Evolutionary conservation across 2,888 invertebrate genomes (phyloP).

Genomic region (Pyrgus malvae): DNA sequence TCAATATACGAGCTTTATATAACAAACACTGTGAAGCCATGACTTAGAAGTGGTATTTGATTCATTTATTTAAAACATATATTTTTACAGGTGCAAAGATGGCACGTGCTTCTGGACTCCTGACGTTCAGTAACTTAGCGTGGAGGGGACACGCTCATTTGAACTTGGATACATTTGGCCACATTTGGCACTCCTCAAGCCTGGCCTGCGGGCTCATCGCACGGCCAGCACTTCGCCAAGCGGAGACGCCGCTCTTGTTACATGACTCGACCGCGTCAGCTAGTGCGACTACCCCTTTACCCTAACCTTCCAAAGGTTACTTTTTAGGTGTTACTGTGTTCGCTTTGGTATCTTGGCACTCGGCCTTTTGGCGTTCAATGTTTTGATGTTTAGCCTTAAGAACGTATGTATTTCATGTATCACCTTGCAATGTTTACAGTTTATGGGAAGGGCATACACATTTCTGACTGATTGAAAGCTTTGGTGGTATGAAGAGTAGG

Average conservation of each 20-base stretch:
- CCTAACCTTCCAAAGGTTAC: constrained; percentile 6
- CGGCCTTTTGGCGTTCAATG: constrained; percentile 18
- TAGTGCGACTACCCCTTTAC: constrained; percentile 7
- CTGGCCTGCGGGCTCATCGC: constrained; percentile 9
- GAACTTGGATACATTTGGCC: constrained; percentile 37
- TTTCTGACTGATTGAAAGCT: constrained; percentile 49
- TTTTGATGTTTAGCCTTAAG: constrained; percentile 22
- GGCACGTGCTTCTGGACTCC: constrained; percentile 94
- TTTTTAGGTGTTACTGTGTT: constrained; percentile 10
- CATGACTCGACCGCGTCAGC: constrained; percentile 32
- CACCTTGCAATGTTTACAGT: constrained; percentile 17
- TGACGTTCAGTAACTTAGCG: constrained; percentile 78
- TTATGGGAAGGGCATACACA: constrained; percentile 37
- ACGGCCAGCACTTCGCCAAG: constrained; percentile 7
- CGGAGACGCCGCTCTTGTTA: constrained; percentile 20
- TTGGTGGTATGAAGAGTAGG: constrained; percentile 37
- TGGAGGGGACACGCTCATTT: constrained; percentile 48
- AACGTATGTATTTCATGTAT: constrained; percentile 29
- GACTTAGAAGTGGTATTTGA: too few species aligned
- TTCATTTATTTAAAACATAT: neutral
- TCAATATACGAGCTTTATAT: too few species aligned
- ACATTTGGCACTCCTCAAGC: neutral
- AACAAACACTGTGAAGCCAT: too few species aligned
- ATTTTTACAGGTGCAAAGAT: constrained; percentile 87
- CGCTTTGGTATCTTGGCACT: constrained; percentile 18